Conservation (phyloP, 2,888 invertebrate species). For the Myathropa florea region DNA sequence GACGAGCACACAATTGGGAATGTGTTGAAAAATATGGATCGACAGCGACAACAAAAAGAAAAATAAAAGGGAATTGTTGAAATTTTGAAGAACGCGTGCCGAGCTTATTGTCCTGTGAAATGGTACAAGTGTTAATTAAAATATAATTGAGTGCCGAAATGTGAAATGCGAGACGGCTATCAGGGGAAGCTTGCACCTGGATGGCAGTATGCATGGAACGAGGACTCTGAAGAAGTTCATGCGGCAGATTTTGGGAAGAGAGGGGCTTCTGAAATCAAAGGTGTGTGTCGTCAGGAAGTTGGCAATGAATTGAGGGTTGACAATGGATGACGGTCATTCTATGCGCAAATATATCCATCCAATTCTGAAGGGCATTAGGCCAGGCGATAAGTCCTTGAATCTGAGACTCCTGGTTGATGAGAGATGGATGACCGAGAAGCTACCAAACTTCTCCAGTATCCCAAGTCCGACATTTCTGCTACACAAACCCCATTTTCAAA, state of each 20-base stretch:
- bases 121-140: conserved; percentile 66
- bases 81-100: conserved; percentile 75
- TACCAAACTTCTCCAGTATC: no score
- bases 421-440: no score
- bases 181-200: not conserved
- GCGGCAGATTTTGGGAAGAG: no score
- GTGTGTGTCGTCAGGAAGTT: not conserved
- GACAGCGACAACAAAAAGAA: conserved; percentile 28
- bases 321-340: no score
- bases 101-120: conserved; percentile 53
- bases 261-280: not conserved
- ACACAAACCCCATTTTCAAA: no score
- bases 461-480: no score
- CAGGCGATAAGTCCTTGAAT: no score
- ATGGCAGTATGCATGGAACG: not conserved
- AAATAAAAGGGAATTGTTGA: conserved; percentile 18
- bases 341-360: no score
- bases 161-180: not conserved
- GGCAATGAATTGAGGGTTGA: not conserved
- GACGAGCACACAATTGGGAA: not conserved
- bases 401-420: no score
- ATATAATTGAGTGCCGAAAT: conserved; percentile 62
- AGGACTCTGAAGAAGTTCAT: no score
- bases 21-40: not conserved
- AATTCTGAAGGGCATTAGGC: no score